Conservation (phyloP, 1,140 invertebrate genomes). For the Panagrolaimus sp. region DNA sequence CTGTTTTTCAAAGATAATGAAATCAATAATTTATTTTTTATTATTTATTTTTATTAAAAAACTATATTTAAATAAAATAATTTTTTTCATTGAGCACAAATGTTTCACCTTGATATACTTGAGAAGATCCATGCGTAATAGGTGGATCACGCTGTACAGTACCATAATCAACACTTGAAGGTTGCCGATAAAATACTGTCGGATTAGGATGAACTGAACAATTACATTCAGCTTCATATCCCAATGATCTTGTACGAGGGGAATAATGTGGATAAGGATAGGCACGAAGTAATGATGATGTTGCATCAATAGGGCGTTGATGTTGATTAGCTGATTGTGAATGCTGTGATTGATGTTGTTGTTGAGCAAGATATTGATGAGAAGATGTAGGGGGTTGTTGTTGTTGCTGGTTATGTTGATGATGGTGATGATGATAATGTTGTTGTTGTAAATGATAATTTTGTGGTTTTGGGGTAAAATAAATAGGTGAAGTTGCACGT, state of each 20-base stretch:
- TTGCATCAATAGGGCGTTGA: neutral
- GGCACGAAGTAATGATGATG: neutral
- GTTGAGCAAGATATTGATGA: neutral
- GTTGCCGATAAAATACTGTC: no score
- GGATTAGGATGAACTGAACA: no score
- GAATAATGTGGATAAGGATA: neutral
- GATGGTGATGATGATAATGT: neutral
- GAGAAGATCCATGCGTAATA: neutral
- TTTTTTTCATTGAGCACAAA: constrained; percentile 15
- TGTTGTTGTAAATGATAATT: neutral
- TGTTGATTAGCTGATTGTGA: neutral
- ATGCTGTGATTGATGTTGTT: neutral
- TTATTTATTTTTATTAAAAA: neutral
- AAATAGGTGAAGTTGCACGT: neutral
- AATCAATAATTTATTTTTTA: no score
- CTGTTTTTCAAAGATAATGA: no score
- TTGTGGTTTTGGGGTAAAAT: neutral
- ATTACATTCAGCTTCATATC: no score
- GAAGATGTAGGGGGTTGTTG: neutral
- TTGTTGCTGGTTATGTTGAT: neutral
- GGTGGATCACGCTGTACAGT: neutral
- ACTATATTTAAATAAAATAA: constrained; percentile 1
- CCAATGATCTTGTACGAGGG: neutral
- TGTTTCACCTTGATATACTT: constrained; percentile 14
- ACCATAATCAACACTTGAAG: neutral